Base-by-base conservation (phyloP, 1,140 invertebrate genomes). In the Drosophila ohnishii region DNA sequence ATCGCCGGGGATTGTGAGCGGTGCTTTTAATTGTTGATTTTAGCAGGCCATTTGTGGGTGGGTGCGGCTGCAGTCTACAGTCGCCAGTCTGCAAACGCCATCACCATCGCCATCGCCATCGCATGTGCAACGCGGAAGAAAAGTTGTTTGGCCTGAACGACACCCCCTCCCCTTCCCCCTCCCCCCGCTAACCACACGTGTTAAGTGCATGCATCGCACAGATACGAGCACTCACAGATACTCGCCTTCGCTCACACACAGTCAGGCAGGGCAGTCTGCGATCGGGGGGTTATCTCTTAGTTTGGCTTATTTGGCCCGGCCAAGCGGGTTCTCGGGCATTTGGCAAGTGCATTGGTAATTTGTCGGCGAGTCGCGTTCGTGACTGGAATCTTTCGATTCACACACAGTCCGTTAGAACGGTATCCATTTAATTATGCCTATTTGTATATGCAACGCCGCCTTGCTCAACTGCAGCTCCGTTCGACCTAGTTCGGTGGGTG, bases 301-400 rank as follows among this genome's bases (percentile, higher is more conserved):
- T 51, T 37, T 53, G 51, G 64, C 83, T 60, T 55, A 63, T 79
- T 83, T 86, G 83, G 82, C 63, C 50, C 86, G 83, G 83, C 63
- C 51, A 62, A 58, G 71, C 71, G 71, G 83, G 81, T 86, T 56
- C 62, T 65, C 50, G 42, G 28, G n/a, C 44, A 66, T 87, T 86
- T 87, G 81, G 84, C 84, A 87, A 87, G 84, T 87, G 84, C 84
- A 87, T 77, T 85, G 76, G 84, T 88, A 87, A 88, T 88, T 88
- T 88, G 80, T 88, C 84, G 77, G 47, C n/a, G 30, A 45, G 42
- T 59, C 60, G 55, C 48, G 80, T 87, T 87, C 84, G 84, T 87
- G 84, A 74, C 72, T 80, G 37, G 84, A 87, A 88, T 87, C 83
- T 77, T 87, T 87, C 25, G 76, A 77, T 61, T 58, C 39, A 45